Percentiles rank a stretch among this genome's conserved stretches.
phyloP scores from a whole-genome alignment of 2,888 invertebrate genomes.

The Harmothoe impar region DNA sequence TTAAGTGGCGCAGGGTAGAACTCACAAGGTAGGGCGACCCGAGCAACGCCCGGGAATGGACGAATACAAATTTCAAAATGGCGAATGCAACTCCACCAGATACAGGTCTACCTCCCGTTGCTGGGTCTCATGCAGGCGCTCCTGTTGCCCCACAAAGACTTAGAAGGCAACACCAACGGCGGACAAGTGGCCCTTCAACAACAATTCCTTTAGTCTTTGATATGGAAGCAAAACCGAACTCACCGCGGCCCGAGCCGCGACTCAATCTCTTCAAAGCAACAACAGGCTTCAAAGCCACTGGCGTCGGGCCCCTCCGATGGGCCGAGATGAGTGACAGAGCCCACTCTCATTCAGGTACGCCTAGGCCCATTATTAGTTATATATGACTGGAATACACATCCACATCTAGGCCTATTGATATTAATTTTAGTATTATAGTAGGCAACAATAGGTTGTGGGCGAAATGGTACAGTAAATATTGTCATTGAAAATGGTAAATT shows the following conservation, averaged over 20 bases:
- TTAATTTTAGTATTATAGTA: no score
- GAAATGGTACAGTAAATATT: no score
- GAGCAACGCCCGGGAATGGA: no score
- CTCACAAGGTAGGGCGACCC: no score
- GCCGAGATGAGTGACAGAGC: conserved; percentile 2
- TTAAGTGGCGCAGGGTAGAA: no score
- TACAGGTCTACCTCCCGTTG: not conserved
- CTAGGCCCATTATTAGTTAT: no score
- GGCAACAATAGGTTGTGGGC: no score
- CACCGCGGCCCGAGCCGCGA: not conserved
- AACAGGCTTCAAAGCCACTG: not conserved
- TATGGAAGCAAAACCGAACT: not conserved
- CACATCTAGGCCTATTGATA: no score
- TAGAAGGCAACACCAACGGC: conserved; percentile 4
- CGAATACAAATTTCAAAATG: no score
- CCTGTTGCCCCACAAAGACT: conserved; percentile 11
- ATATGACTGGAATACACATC: no score
- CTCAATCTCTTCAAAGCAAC: conserved; percentile 20
- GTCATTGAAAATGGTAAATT: no score
- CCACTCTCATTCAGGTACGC: not conserved
- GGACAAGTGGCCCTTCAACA: not conserved
- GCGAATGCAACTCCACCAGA: not conserved
- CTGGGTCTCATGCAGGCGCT: not conserved
- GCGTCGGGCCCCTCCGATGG: not conserved
- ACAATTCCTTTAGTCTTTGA: not conserved